A percentile compares a stretch with the other conserved stretches of the same genome.
Evolutionary conservation across 2,797 vertebrate species (phyloP).

Genomic region (Clarias fuscus): DNA sequence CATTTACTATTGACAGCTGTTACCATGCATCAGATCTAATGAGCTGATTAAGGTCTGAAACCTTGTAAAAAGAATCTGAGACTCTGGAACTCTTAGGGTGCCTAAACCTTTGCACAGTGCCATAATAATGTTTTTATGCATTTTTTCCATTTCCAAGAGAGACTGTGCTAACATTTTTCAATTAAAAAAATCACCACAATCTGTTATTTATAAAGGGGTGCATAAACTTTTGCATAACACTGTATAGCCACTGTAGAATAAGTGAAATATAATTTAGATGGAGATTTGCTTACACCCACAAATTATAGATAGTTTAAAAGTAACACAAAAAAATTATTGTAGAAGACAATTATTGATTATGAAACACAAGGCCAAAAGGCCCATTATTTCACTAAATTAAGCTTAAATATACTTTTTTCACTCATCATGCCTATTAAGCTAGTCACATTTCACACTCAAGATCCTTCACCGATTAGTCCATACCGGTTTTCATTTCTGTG

Average conservation of each 20-base stretch:
- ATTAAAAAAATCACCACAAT: too few relatives aligned
- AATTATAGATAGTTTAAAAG: neutral
- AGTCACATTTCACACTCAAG: slow-evolving; percentile 3
- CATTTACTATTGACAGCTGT: too few relatives aligned
- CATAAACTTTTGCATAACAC: too few relatives aligned
- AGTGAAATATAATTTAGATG: neutral
- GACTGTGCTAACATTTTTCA: too few relatives aligned
- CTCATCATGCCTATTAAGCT: neutral
- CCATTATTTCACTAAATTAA: neutral
- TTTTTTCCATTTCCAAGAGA: too few relatives aligned
- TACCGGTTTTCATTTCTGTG: slow-evolving; percentile 21
- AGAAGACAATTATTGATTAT: neutral
- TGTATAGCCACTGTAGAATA: neutral
- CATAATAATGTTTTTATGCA: too few relatives aligned
- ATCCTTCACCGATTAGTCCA: slow-evolving; percentile 26
- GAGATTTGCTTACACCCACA: neutral
- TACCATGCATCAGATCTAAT: too few relatives aligned
- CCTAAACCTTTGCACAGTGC: too few relatives aligned
- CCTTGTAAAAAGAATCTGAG: too few relatives aligned
- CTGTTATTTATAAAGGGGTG: too few relatives aligned
- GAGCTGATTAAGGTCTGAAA: too few relatives aligned
- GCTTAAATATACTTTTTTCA: neutral
- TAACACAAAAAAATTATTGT: neutral
- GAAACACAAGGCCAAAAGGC: neutral
- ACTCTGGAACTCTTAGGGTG: too few relatives aligned